Percentiles rank a stretch among this genome's conserved stretches.
Conservation (phyloP, 2,113 vertebrate genomes). For the Macaca fascicularis region T2T-MFA8v1.1 NC_088385.1:22892501-22893000, state of each 20-base stretch:
- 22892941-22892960: not conserved
- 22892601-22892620: too few species aligned
- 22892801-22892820: not conserved
- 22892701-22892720: too few species aligned
- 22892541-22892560: too few species aligned
- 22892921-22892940: not conserved
- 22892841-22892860: not conserved
- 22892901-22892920: not conserved
- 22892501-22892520: too few species aligned
- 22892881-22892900: not conserved
- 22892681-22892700: too few species aligned
- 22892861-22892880: not conserved
- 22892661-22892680: too few species aligned
- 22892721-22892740: too few species aligned
- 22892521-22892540: too few species aligned
- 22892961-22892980: not conserved
- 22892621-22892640: too few species aligned
- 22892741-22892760: not conserved
- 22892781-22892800: not conserved
- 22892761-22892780: not conserved
- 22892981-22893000: not conserved
- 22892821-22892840: not conserved
- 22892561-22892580: too few species aligned
- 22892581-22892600: too few species aligned
- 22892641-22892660: too few species aligned